Percentiles rank a stretch among this genome's conserved stretches.
Conservation (phyloP, 2,888 invertebrate genomes). For the Calameuta idolon region DNA sequence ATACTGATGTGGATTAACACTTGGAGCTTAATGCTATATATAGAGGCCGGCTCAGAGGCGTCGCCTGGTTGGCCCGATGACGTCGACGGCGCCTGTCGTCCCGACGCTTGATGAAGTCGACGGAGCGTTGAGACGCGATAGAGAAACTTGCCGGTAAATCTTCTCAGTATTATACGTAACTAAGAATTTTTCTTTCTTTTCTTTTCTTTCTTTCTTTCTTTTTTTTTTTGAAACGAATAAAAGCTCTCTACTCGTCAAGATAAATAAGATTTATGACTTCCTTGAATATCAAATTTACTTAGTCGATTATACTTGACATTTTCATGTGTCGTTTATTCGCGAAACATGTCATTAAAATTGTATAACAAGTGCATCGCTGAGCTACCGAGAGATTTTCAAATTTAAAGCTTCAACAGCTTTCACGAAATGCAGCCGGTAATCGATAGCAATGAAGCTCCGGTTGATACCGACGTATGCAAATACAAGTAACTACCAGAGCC, state of each 20-base stretch:
- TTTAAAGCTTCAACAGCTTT: background rate
- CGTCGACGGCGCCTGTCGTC: constrained; percentile 6
- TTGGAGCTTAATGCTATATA: background rate
- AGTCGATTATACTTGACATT: background rate
- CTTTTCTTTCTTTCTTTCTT: no score
- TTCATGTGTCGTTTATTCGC: background rate
- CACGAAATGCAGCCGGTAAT: background rate
- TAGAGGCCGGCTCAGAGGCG: background rate
- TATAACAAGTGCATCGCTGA: background rate
- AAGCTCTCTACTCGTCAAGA: background rate
- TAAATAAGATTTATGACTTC: background rate
- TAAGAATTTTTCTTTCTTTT: background rate
- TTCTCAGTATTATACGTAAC: background rate
- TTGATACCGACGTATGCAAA: background rate
- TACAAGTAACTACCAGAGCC: background rate
- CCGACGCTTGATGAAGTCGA: background rate
- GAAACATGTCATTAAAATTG: no score
- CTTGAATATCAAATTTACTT: background rate
- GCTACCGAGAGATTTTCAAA: background rate
- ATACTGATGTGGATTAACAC: constrained; percentile 3
- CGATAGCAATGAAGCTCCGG: background rate
- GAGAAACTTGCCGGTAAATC: background rate
- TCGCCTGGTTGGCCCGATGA: constrained; percentile 1
- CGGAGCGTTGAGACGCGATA: background rate
- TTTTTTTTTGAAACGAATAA: background rate